Base-by-base conservation (phyloP, 2,888 invertebrate species). In the Anagyrus pseudococci region DNA sequence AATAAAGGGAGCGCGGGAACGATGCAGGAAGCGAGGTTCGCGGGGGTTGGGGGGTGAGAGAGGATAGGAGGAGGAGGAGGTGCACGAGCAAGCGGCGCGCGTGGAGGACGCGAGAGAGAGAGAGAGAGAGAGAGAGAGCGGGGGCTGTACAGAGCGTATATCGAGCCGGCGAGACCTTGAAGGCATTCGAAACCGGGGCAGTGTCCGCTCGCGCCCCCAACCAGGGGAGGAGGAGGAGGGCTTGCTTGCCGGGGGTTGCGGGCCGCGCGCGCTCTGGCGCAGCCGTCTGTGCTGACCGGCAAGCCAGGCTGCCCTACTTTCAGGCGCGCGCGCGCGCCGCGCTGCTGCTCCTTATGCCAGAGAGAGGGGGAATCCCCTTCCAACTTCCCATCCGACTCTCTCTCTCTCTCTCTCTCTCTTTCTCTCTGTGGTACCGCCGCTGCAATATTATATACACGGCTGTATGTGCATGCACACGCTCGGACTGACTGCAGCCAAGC, bases 141-240 rank as follows among this genome's bases (percentile, higher is more conserved):
- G 26, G 22, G 19, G 44, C 26, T 40, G 19, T 13, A 43, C 56
- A 23, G 19, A n/a, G 50, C 22, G 37, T 10, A 25, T 66, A 66
- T 66, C 55, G 69, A 69, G 67, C 69, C 68, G 67, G 66, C 64
- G 70, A 71, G 76, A 78, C 78, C 78, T 78, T 78, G 78, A 78
- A 77, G 77, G 74, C 73, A 72, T 74, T 74, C 68, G 75, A 77
- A 78, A 78, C 75, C 77, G 72, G 78, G 73, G 73, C 78, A 78
- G 73, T 77, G 77, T 72, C 77, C 76, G 66, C 72, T 69, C 70
- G 68, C 69, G 68, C 70, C 70, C 49, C 19, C 20, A 37, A 10
- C 33, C 33, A n/a, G n/a, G n/a, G n/a, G n/a, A n/a, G n/a, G n/a
- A n/a, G n/a, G n/a, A 37, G 2, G 13, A 37, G 10, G 13, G 33